Evolutionary conservation across 2,888 invertebrate genomes (phyloP).

Genomic region (Beris chalybata): DNA sequence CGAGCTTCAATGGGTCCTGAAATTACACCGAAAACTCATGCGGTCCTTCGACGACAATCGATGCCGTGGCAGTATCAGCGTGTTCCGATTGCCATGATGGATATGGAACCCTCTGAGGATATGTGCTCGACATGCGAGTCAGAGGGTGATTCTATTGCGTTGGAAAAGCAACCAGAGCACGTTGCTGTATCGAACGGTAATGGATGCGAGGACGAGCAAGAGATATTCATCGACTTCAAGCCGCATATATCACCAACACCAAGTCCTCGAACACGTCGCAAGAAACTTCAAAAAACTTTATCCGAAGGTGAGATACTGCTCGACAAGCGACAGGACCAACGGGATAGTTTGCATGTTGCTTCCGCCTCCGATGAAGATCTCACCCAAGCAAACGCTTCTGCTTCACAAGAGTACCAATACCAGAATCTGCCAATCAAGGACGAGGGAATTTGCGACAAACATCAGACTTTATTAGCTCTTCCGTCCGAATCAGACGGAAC

Average conservation of each 20-base stretch:
- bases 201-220: constrained; percentile 67
- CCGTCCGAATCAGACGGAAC: constrained; percentile 43
- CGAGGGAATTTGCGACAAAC: constrained; percentile 41
- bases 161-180: constrained; percentile 12
- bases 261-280: constrained; percentile 60
- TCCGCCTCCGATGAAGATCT: constrained; percentile 68
- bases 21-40: constrained; percentile 39
- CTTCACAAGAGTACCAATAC: constrained; percentile 36
- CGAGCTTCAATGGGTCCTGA: constrained; percentile 35
- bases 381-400: constrained; percentile 37
- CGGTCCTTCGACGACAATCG: constrained; percentile 36
- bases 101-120: constrained; percentile 35
- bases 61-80: constrained; percentile 40
- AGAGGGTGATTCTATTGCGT: constrained; percentile 35
- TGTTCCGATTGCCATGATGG: constrained; percentile 51
- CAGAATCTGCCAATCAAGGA: constrained; percentile 42
- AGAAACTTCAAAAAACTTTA: constrained; percentile 71
- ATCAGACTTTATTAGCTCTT: constrained; percentile 39
- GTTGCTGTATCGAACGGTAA: background rate
- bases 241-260: constrained; percentile 71
- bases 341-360: constrained; percentile 58
- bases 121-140: constrained; percentile 40
- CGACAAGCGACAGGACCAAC: constrained; percentile 60
- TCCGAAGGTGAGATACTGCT: constrained; percentile 79
- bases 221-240: constrained; percentile 87